Base-by-base conservation (phyloP, 1,140 invertebrate species). In the Brachionus paranguensis region DNA sequence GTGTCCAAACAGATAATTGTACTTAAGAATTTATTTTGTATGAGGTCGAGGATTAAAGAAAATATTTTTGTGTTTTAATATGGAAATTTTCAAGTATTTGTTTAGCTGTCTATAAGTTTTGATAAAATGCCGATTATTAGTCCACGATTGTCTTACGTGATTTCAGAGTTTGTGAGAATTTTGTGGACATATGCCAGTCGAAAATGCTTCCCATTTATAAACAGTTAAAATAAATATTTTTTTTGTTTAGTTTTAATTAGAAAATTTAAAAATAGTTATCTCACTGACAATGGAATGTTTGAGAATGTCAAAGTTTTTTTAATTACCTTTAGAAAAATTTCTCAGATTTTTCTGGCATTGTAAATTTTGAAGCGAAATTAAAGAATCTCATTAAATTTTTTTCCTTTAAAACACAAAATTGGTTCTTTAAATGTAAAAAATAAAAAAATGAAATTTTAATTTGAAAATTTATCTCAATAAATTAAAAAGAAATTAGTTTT, bases 51-150 rank as follows among this genome's bases (percentile, higher is more conserved):
- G 53, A 60, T 60, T 43, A 72, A 72, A 72, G 41, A 41, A 72
- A 41, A 41, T 72, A 41, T 72, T 72, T 20, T 10, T 41, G 37
- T 43, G 41, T 72, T 72, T 72, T 43, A 72, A 72, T 17, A 72
- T 60, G 41, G n/a, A 72, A 41, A 72, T 41, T 43, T 17, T 72
- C 11, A 72, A 41, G 33, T 72, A 68, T 68, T 68, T 68, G 37
- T 43, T 72, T 72, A 72, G 68, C 68, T 72, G 68, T 72, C 68
- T 72, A 72, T 43, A 24, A 43, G 68, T 43, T 37, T 41, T 41
- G 33, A 41, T 41, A 10, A 68, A 17, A 43, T 72, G 68, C 68
- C 68, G 68, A 43, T 20, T 20, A 41, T 72, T 17, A 41, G 14
- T 43, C 37, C 17, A 43, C 33, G 65, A 41, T 41, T 33, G 65